Base-by-base conservation (phyloP, 2,113 vertebrate species). In the Dromiciops gliroides region DNA sequence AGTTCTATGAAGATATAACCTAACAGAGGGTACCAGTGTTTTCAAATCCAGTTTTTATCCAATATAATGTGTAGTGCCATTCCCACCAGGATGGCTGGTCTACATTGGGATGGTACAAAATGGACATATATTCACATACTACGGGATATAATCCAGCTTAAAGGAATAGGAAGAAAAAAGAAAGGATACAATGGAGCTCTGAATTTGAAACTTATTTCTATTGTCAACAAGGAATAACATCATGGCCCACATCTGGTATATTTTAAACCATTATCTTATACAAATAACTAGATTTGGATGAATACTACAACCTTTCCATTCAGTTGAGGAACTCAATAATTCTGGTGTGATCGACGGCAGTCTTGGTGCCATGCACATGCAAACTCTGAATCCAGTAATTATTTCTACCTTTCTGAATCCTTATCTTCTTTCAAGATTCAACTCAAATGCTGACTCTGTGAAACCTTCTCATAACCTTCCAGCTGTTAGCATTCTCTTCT, bases 1-100 rank as follows among this genome's bases (percentile, higher is more conserved):
- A 89, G n/a, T 89, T 96, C 91, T 28, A 90, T 92, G 49, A 94
- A 48, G 90, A 95, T n/a, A 94, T 93, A 94, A 96, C 90, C 94
- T 94, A 50, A 75, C 14, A 96, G 44, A 50, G 51, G 90, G 23
- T 83, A 83, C 48, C 9, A 11, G 44, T 48, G 48, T 52, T 95
- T 95, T 92, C 44, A 56, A 95, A 91, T 94, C 25, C 89, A 37
- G 51, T 96, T 96, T 90, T 88, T 47, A 91, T 1, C 3, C 51
- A 37, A 22, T 50, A 92, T 50, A 56, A 89, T 44, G 0, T 0
- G n/a, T n/a, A n/a, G 94, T 25, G 12, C 16, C 25, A 94, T 89
- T 51, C 52, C 7, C 51, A 89, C 3, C 8, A 91, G 60, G 47
- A 14, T 3, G 5, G n/a, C n/a, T 28, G n/a, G 28, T 8, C 49